A percentile compares a stretch with the other conserved stretches of the same genome.
Evolutionary conservation across 2,797 vertebrate species (phyloP).

Genomic region (Acipenser transmontanus): DNA sequence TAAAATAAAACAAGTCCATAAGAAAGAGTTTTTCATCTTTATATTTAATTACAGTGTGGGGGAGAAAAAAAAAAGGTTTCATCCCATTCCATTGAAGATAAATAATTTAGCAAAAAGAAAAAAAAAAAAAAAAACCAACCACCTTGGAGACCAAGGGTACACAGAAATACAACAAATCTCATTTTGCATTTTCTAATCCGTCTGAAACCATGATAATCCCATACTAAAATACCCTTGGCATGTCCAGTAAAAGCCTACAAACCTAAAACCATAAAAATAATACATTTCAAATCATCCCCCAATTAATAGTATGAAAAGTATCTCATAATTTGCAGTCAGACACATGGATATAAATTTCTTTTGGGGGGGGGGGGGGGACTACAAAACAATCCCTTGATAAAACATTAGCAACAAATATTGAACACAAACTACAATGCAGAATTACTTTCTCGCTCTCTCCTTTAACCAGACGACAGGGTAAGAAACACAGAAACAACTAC

Average conservation of each 20-base stretch:
- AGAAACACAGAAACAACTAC: slow-evolving; percentile 80
- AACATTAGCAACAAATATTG: slow-evolving; percentile 76
- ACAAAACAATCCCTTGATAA: slow-evolving; percentile 74
- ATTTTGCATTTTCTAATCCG: slow-evolving; percentile 23
- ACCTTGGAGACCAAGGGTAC: slow-evolving; percentile 27
- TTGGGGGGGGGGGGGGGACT: slow-evolving; percentile 50
- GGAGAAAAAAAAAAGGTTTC: slow-evolving; percentile 5
- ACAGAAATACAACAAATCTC: slow-evolving; percentile 37
- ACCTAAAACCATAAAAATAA: slow-evolving; percentile 17
- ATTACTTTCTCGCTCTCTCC: slow-evolving; percentile 67
- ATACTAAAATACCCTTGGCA: slow-evolving; percentile 57
- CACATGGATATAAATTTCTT: slow-evolving; percentile 12
- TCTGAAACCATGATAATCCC: slow-evolving; percentile 63
- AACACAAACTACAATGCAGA: slow-evolving; percentile 77
- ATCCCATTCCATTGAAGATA: slow-evolving; percentile 32
- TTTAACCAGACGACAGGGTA: slow-evolving; percentile 76
- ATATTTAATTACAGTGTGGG: slow-evolving; percentile 22
- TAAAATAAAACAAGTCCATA: too few species aligned
- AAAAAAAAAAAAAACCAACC: slow-evolving; percentile 32
- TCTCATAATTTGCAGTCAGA: slow-evolving; percentile 58
- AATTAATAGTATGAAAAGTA: slow-evolving; percentile 55
- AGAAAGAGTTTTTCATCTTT: slow-evolving; percentile 15
- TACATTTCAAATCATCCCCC: slow-evolving; percentile 19
- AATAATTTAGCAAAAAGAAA: slow-evolving; percentile 53
- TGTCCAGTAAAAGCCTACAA: slow-evolving; percentile 4